These are phyloP conservation scores for Cheilosia vernalis DNA, from an alignment of 2,888 invertebrate genomes.

Conservation along the genomic window DNA sequence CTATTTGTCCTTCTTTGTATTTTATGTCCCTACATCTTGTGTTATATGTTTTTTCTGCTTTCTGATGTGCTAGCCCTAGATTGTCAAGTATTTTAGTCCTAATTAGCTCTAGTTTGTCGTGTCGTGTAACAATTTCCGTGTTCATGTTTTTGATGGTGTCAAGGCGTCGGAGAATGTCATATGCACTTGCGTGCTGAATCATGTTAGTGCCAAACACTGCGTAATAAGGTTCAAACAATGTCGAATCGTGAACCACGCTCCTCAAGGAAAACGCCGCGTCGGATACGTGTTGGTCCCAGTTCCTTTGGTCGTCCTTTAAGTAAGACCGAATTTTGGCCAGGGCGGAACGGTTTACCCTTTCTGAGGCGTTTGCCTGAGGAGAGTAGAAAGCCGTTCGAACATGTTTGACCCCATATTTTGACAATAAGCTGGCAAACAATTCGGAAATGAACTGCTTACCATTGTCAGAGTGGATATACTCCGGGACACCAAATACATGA, in stretches of 20 bases:
- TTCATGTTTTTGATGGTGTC: background rate
- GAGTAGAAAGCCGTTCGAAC: slow-evolving; percentile 52
- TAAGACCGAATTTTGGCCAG: background rate
- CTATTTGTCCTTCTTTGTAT: too few species aligned
- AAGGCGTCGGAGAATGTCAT: background rate
- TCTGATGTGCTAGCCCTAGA: background rate
- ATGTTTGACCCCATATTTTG: slow-evolving; percentile 51
- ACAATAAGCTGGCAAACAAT: slow-evolving; percentile 17
- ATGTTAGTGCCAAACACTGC: background rate
- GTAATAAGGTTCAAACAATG: background rate
- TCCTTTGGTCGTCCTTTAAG: too few species aligned
- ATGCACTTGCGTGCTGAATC: background rate
- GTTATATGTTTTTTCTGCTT: too few species aligned
- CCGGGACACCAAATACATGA: slow-evolving; percentile 8
- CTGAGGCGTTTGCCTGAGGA: slow-evolving; percentile 56
- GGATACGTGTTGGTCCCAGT: too few species aligned
- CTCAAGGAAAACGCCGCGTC: background rate
- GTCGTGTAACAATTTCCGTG: background rate
- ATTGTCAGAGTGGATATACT: background rate
- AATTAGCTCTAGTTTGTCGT: background rate
- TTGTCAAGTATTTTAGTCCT: background rate
- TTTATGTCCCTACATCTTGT: too few species aligned
- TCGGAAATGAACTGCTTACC: slow-evolving; percentile 12
- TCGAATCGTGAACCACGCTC: background rate
- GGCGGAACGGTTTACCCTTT: background rate